A percentile compares a stretch with the other conserved stretches of the same genome.
Conservation (phyloP, 2,113 vertebrate genomes). For the Promerops cafer region DNA sequence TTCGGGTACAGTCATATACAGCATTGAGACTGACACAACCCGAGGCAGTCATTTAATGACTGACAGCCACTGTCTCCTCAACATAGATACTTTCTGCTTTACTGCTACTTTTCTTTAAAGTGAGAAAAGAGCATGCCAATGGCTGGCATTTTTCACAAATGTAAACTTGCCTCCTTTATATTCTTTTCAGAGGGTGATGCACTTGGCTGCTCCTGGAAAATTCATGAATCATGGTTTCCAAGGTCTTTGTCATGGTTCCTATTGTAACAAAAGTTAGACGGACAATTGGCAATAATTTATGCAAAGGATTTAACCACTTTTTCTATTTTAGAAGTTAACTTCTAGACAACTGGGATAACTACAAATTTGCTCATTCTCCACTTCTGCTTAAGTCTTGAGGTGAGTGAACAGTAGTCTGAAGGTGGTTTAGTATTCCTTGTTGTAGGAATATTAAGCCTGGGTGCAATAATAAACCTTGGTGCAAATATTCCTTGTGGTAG, state of each 20-base stretch:
- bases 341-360: neutral
- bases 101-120: neutral
- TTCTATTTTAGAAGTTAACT: neutral
- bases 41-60: neutral
- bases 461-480: neutral
- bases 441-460: neutral
- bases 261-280: constrained; percentile 1
- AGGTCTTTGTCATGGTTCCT: constrained; percentile 22
- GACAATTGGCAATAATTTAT: constrained; percentile 9
- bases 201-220: constrained; percentile 51
- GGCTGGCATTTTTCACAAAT: neutral
- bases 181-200: constrained; percentile 32
- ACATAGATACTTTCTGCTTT: neutral
- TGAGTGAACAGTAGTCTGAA: neutral
- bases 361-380: neutral
- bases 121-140: neutral
- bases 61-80: neutral
- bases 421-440: neutral
- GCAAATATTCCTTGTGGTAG: neutral
- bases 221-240: constrained; percentile 26
- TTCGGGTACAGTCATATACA: neutral
- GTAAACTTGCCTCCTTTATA: constrained; percentile 11
- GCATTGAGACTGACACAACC: neutral
- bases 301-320: neutral
- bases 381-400: neutral